Evolutionary conservation across 2,888 invertebrate species (phyloP).

Genomic region (Aspidiotus rigidus): DNA sequence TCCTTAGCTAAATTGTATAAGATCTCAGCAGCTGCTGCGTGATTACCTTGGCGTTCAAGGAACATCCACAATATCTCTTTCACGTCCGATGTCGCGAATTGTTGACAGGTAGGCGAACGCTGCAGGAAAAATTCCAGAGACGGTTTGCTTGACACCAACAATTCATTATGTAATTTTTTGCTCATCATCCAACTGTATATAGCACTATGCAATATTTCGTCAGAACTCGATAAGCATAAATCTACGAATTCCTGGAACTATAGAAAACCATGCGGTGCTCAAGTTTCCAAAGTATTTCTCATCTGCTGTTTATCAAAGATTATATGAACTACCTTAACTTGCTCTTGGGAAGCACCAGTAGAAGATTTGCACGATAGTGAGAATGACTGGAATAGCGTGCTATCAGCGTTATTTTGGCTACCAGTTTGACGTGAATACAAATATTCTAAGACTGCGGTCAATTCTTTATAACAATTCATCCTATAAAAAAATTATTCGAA

Average conservation of each 20-base stretch:
- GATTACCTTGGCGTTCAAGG: constrained; percentile 85
- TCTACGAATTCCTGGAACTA: constrained; percentile 49
- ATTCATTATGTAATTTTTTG: constrained; percentile 60
- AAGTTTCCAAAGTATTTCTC: background rate
- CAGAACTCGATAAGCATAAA: constrained; percentile 49
- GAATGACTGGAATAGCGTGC: background rate
- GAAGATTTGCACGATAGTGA: background rate
- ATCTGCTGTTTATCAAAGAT: background rate
- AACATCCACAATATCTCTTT: constrained; percentile 90
- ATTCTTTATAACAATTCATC: constrained; percentile 80
- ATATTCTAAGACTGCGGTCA: constrained; percentile 66
- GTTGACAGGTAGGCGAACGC: constrained; percentile 45
- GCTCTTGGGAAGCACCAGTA: constrained; percentile 9
- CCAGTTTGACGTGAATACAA: constrained; percentile 44
- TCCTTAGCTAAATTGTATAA: constrained; percentile 75
- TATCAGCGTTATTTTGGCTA: constrained; percentile 1
- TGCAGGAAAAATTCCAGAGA: constrained; percentile 69
- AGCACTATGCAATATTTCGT: constrained; percentile 82
- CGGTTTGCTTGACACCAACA: constrained; percentile 57
- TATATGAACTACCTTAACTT: constrained; percentile 8
- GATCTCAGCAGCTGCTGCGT: constrained; percentile 83
- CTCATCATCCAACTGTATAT: constrained; percentile 88
- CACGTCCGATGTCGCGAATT: constrained; percentile 27
- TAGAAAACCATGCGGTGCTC: constrained; percentile 35
- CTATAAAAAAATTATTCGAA: constrained; percentile 46